Base-by-base conservation (phyloP, 2,888 invertebrate genomes). In the Cecidostiba fungosa region DNA sequence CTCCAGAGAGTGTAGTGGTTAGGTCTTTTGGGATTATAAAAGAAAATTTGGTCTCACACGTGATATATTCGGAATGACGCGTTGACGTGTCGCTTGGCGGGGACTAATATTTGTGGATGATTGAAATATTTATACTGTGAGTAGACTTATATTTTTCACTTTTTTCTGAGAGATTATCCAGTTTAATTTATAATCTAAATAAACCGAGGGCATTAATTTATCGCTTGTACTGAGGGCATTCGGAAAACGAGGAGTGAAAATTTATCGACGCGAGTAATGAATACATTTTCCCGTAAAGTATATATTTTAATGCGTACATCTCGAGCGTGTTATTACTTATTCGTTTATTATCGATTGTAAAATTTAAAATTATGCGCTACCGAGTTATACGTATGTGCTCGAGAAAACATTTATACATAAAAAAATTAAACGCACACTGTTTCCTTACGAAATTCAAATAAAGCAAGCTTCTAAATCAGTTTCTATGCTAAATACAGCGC, bases 11-110 rank as follows among this genome's bases (percentile, higher is more conserved):
- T 6, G 36, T 26, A 32, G 32, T 36, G 29, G 23, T n/a, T 14
- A 4, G n/a, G 66, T 6, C 74, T 82, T 77, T 36, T 6, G 66
- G 69, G 79, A 79, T 79, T 79, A 79, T 74, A 84, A 66, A 54
- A 69, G n/a, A n/a, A 74, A 62, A 74, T 26, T 73, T 8, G 26
- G 10, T 59, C 23, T 59, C n/a, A 0, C 59, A 10, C n/a, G 59
- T 19, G 59, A n/a, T 10, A 19, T 8, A 19, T 2, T 59, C 10
- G 12, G 16, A 59, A 59, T 59, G 10, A 10, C 4, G 23, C 23
- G 59, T 23, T 59, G 59, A 59, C 10, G 59, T 23, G 10, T 8
- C 23, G 59, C 10, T n/a, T 59, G 10, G 23, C 59, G 59, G 6
- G 23, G n/a, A 54, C 19, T 54, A n/a, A 43, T 43, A 16, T 54